Evolutionary conservation across 2,113 vertebrate genomes (phyloP), one percentile per base, ranked within the genome.

Genomic region (Brachirus orientalis): DNA sequence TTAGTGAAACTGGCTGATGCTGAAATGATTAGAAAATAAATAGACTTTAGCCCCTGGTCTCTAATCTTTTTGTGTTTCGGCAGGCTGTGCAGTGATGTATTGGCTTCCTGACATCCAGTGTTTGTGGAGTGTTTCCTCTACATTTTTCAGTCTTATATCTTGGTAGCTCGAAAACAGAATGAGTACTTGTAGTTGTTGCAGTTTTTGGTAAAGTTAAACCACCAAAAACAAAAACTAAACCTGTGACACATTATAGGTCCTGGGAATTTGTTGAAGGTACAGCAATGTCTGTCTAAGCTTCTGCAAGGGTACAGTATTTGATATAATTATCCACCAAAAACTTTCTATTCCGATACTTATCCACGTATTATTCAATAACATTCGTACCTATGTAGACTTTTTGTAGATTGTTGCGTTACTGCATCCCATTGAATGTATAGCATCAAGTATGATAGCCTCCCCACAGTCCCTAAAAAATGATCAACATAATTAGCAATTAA

Each of bases 401-500:
- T n/a, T n/a, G n/a, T n/a, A n/a, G n/a, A n/a, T n/a, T 14, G 2
- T 22, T 6, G 11, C 17, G 3, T 11, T 43, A 16, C 58, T 18
- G 33, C 35, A 20, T 54, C 48, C 52, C n/a, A 33, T 22, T 53
- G 0, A 36, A 45, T 66, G 57, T 62, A 51, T 44, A 20, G 12
- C 28, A 45, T 46, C 0, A 6, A 47, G 13, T n/a, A 55, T 28
- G 28, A 28, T 28, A 28, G 28, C 44, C 35, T 19, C 13, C 44
- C 37, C 44, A 38, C 40, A 37, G 47, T 56, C 22, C 44, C 48
- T 11, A 46, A 66, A 70, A 43, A 69, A 56, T 60, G 54, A 16
- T 64, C 33, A 8, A 13, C 41, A 48, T 58, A 40, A 74, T 78
- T 58, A 66, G 47, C 58, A 61, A 58, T 61, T 71, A 38, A 67